Evolutionary conservation across 2,797 vertebrate species (phyloP).

Genomic region (Artibeus lituratus): DNA sequence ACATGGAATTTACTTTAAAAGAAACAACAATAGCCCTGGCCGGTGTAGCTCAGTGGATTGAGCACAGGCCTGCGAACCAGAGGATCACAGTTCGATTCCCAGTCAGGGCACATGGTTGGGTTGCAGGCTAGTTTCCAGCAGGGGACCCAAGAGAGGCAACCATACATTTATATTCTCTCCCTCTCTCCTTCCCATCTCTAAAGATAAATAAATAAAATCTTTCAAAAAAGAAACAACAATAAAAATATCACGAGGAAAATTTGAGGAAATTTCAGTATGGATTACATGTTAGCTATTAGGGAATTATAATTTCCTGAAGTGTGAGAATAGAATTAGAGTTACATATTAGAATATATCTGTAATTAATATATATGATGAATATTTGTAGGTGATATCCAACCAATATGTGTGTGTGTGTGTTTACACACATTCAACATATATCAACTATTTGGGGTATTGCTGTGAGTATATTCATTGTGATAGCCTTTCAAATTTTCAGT

Average conservation of each 20-base stretch:
- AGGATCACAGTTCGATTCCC: too few relatives aligned
- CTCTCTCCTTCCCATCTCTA: too few relatives aligned
- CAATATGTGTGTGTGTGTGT: background rate
- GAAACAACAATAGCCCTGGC: background rate
- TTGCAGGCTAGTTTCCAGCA: too few relatives aligned
- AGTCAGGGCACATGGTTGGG: too few relatives aligned
- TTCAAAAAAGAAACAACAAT: too few relatives aligned
- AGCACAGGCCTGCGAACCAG: too few relatives aligned
- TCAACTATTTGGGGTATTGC: background rate
- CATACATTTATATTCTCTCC: too few relatives aligned
- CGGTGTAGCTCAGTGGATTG: too few relatives aligned
- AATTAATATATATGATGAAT: background rate
- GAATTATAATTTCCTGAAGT: background rate
- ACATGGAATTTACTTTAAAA: background rate
- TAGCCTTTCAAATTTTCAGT: background rate
- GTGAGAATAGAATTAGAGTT: background rate
- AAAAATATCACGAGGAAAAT: background rate
- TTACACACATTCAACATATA: background rate
- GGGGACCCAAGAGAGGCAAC: too few relatives aligned
- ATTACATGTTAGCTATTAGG: background rate
- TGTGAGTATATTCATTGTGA: background rate
- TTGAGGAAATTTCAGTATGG: background rate
- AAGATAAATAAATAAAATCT: too few relatives aligned
- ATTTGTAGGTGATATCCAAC: background rate
- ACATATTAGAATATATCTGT: background rate